Evolutionary conservation across 2,797 vertebrate species (phyloP).

Genomic region (Myiotriccus ornatus): DNA sequence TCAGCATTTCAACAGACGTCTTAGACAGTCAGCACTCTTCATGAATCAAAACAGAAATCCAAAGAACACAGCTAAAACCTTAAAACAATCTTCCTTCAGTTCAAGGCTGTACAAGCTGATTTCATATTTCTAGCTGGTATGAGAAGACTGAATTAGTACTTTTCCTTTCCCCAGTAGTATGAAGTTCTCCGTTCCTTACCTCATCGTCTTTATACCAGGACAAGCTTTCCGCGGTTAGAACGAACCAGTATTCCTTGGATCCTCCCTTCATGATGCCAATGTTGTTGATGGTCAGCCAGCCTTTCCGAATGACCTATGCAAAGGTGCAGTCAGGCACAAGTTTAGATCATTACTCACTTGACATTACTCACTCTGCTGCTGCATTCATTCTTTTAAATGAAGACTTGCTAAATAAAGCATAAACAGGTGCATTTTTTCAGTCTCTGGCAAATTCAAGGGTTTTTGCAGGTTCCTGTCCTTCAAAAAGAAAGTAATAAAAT

Average conservation of each 20-base stretch:
- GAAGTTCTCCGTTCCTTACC: conserved; percentile 73
- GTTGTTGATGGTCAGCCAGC: conserved; percentile 93
- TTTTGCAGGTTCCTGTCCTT: not conserved
- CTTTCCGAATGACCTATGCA: conserved; percentile 88
- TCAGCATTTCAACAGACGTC: not conserved
- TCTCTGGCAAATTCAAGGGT: not conserved
- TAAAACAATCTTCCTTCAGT: not conserved
- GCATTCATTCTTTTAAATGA: not conserved
- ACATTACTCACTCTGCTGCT: not conserved
- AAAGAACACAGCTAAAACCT: not conserved
- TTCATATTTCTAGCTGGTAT: not conserved
- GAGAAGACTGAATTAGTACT: not conserved
- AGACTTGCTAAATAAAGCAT: not conserved
- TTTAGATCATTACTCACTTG: conserved; percentile 6
- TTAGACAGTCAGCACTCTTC: not conserved
- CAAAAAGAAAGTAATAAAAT: not conserved
- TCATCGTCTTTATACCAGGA: conserved; percentile 94
- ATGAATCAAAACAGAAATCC: not conserved
- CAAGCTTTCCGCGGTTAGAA: conserved; percentile 89
- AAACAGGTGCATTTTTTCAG: not conserved
- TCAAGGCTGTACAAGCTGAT: not conserved
- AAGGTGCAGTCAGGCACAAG: conserved; percentile 54
- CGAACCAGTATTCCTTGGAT: conserved; percentile 91
- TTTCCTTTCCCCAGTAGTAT: not conserved
- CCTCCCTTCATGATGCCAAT: conserved; percentile 93